Conservation (phyloP, 2,888 invertebrate species). For the Pinctada fucata region DNA sequence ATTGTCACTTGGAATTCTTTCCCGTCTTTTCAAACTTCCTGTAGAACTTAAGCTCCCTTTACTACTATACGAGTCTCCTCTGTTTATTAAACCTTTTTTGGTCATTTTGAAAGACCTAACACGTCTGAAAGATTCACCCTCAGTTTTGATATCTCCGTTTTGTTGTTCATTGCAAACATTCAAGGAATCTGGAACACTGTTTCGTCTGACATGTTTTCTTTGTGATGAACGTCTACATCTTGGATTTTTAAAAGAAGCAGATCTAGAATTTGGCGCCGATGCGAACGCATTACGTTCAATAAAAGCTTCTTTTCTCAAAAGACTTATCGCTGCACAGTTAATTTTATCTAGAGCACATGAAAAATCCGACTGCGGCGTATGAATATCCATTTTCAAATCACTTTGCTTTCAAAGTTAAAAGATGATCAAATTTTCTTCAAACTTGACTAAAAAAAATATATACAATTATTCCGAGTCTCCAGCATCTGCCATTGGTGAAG, state of each 20-base stretch:
- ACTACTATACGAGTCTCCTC: conserved; percentile 94
- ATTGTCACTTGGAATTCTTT: conserved; percentile 35
- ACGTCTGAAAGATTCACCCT: conserved; percentile 75
- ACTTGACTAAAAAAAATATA: too few relatives aligned
- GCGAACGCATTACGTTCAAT: too few relatives aligned
- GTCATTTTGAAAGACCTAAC: conserved; percentile 95
- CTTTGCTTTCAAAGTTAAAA: too few relatives aligned
- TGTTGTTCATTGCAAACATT: background rate
- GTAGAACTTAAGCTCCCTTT: conserved; percentile 87
- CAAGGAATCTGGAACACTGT: background rate
- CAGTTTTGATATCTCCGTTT: background rate
- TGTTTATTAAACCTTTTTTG: conserved; percentile 85
- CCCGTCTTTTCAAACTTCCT: conserved; percentile 75
- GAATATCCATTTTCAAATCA: too few relatives aligned
- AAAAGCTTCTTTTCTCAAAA: too few relatives aligned
- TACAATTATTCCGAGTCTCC: too few relatives aligned
- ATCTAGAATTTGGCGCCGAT: background rate
- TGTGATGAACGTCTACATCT: background rate
- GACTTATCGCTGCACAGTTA: too few relatives aligned
- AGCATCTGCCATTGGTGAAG: too few relatives aligned
- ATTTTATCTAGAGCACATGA: too few relatives aligned
- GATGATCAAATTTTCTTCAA: too few relatives aligned
- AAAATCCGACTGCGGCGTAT: too few relatives aligned
- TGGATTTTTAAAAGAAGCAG: background rate
- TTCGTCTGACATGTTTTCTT: background rate